phyloP scores from a whole-genome alignment of 2,888 invertebrate genomes.

The Eristalinus sepulchralis region DNA sequence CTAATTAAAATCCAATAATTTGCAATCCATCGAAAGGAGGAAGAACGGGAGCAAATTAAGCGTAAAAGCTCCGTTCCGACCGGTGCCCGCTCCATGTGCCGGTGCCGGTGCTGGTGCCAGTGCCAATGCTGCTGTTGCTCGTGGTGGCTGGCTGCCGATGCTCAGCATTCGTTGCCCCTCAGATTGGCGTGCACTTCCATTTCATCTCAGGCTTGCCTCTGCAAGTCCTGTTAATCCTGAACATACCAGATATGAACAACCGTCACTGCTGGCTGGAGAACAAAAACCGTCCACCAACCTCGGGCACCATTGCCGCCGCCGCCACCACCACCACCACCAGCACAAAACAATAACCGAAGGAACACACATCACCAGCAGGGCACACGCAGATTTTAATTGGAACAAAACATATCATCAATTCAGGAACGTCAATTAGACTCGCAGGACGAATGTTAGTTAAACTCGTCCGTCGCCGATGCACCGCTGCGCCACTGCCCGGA shows the following conservation, averaged over 20 bases:
- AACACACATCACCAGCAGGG: slow-evolving; percentile 50
- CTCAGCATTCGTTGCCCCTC: neutral
- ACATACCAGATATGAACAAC: slow-evolving; percentile 40
- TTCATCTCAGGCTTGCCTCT: neutral
- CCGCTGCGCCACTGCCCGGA: neutral
- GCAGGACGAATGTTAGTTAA: slow-evolving; percentile 68
- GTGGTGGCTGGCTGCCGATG: neutral
- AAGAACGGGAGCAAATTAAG: slow-evolving; percentile 64
- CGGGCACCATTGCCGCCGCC: neutral
- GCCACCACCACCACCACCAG: neutral
- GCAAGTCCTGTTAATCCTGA: slow-evolving; percentile 32
- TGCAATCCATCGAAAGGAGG: slow-evolving; percentile 52
- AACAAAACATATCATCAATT: slow-evolving; percentile 70
- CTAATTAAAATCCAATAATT: slow-evolving; percentile 72
- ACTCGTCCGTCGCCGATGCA: neutral
- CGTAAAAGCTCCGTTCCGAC: slow-evolving; percentile 56
- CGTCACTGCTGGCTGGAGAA: neutral
- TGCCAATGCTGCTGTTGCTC: neutral
- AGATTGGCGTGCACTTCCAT: neutral
- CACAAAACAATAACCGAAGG: slow-evolving; percentile 51
- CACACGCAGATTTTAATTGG: slow-evolving; percentile 71
- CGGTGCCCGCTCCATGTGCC: neutral
- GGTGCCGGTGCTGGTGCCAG: neutral
- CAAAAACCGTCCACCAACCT: slow-evolving; percentile 26
- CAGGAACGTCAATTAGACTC: slow-evolving; percentile 67